phyloP scores from a whole-genome alignment of 2,888 invertebrate species.

The Agrochola lota region DNA sequence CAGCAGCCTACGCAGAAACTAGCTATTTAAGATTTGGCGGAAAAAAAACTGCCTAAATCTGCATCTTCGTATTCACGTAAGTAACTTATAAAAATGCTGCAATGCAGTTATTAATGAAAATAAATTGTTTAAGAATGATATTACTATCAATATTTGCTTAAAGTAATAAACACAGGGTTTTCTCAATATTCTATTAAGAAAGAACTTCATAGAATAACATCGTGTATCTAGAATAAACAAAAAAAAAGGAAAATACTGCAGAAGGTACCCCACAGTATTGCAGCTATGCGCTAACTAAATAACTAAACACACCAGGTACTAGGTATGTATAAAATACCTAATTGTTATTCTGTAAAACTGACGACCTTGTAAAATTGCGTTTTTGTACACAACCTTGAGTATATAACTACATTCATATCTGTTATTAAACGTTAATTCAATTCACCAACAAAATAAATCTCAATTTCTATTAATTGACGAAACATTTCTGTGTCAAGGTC shows the following conservation, averaged over 20 bases:
- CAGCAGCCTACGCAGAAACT: neutral
- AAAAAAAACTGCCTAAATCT: neutral
- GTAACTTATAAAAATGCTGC: neutral
- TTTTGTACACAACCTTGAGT: constrained; percentile 65
- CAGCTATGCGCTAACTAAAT: constrained; percentile 20
- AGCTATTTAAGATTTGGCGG: neutral
- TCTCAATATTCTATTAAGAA: neutral
- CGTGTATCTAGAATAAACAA: neutral
- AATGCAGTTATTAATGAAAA: neutral
- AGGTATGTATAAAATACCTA: neutral
- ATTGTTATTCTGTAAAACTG: constrained; percentile 41
- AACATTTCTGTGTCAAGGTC: constrained; percentile 85
- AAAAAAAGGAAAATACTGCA: constrained; percentile 10
- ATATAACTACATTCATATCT: constrained; percentile 61
- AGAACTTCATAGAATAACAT: neutral
- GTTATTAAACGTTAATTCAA: constrained; percentile 70
- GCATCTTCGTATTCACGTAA: neutral
- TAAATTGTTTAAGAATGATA: neutral
- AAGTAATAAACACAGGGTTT: neutral
- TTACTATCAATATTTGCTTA: neutral
- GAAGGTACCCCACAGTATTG: constrained; percentile 14
- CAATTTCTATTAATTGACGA: constrained; percentile 83
- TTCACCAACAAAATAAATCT: constrained; percentile 74
- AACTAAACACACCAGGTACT: constrained; percentile 21
- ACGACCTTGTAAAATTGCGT: constrained; percentile 61